A percentile compares a stretch with the other conserved stretches of the same genome.
Evolutionary conservation across 2,888 invertebrate species (phyloP).

Genomic region (Siphlonurus alternatus): DNA sequence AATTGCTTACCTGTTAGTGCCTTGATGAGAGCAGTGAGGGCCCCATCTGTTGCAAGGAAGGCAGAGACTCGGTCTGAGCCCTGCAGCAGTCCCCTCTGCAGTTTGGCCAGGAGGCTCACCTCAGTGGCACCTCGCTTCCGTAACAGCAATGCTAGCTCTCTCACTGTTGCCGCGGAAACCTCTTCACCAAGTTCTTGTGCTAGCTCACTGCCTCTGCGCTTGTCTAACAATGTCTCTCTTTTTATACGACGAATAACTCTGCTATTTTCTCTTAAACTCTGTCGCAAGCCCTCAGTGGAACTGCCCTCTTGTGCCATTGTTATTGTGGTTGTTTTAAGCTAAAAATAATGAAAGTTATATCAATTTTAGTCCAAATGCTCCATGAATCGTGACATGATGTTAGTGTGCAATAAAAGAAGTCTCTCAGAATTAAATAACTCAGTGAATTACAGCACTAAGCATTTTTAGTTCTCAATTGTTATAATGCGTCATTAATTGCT

Average conservation of each 20-base stretch:
- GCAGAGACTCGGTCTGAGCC: neutral
- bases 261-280: neutral
- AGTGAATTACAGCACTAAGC: too few species aligned
- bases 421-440: too few species aligned
- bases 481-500: too few species aligned
- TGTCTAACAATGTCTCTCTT: neutral
- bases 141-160: neutral
- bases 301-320: neutral
- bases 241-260: neutral
- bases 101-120: neutral
- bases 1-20: neutral
- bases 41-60: neutral
- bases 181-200: neutral
- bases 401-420: too few species aligned
- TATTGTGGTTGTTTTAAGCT: neutral
- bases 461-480: too few species aligned
- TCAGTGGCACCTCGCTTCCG: neutral
- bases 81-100: neutral
- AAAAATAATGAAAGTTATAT: neutral
- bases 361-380: too few species aligned
- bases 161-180: neutral
- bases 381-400: too few species aligned
- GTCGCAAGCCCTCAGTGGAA: neutral
- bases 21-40: neutral
- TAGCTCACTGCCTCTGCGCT: neutral